A percentile compares a stretch with the other conserved stretches of the same genome.
Evolutionary conservation across 2,888 invertebrate genomes (phyloP).

Genomic region (Phaedon cochleariae): DNA sequence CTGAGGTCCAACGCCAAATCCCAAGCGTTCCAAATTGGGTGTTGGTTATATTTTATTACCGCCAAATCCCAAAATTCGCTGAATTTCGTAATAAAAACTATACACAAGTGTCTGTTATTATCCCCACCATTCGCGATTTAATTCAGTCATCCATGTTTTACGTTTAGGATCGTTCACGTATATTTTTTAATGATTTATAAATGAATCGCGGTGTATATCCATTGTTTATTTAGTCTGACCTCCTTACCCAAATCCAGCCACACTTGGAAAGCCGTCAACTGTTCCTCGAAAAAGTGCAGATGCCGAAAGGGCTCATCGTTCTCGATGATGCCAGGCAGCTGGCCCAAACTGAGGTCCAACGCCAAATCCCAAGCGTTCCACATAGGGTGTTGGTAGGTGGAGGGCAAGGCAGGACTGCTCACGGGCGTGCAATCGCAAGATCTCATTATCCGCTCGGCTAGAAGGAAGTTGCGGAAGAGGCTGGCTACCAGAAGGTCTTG

Average conservation of each 20-base stretch:
- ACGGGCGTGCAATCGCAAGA: slow-evolving; percentile 98
- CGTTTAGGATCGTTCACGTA: too few species aligned
- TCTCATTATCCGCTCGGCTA: slow-evolving; percentile 95
- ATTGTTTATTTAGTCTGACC: too few species aligned
- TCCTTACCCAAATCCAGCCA: slow-evolving; percentile 82
- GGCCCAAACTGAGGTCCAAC: slow-evolving; percentile 91
- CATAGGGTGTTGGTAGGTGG: slow-evolving; percentile 89
- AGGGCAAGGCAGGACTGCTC: slow-evolving; percentile 89
- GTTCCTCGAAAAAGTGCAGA: slow-evolving; percentile 96
- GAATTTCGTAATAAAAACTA: too few species aligned
- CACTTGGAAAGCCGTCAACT: slow-evolving; percentile 96
- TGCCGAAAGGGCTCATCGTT: slow-evolving; percentile 72
- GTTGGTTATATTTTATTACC: too few species aligned
- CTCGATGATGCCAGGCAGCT: slow-evolving; percentile 81
- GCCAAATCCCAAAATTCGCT: too few species aligned
- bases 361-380: slow-evolving; percentile 99
- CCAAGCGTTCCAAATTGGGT: too few species aligned
- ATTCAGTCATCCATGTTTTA: too few species aligned
- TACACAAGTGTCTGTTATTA: too few species aligned
- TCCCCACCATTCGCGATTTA: too few species aligned
- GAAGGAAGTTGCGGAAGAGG: slow-evolving; percentile 94
- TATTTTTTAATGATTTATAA: too few species aligned
- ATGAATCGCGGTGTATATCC: too few species aligned
- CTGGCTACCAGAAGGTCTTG: slow-evolving; percentile 98
- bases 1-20: too few species aligned